Percentiles rank a stretch among this genome's conserved stretches.
phyloP scores from a whole-genome alignment of 2,888 invertebrate genomes.

The Limnephilus marmoratus region DNA sequence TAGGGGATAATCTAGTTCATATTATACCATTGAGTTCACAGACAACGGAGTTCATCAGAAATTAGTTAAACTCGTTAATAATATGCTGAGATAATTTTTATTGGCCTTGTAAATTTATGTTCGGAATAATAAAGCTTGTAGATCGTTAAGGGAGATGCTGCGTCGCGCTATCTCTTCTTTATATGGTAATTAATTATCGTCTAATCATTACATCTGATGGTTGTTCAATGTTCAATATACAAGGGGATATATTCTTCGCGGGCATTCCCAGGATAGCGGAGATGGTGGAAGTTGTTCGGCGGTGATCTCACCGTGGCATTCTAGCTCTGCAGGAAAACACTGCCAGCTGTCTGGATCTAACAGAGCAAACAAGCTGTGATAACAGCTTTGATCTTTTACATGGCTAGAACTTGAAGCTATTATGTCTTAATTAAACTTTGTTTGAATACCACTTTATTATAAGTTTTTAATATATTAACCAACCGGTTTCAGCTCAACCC shows the following conservation, averaged over 20 bases:
- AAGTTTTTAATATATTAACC: no score
- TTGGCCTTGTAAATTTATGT: constrained; percentile 44
- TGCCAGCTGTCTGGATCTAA: neutral
- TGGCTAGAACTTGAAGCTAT: neutral
- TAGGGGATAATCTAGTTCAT: neutral
- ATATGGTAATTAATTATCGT: constrained; percentile 48
- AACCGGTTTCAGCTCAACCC: no score
- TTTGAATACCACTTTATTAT: no score
- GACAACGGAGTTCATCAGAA: constrained; percentile 21
- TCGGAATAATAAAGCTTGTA: constrained; percentile 35
- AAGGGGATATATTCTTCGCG: constrained; percentile 23
- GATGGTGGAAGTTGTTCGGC: neutral
- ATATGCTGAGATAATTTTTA: constrained; percentile 52
- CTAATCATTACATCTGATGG: constrained; percentile 45
- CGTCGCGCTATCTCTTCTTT: constrained; percentile 40
- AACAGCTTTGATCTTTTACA: neutral
- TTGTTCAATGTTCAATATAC: constrained; percentile 23
- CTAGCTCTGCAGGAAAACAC: neutral
- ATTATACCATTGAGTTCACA: neutral
- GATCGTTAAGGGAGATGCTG: constrained; percentile 32
- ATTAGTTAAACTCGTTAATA: constrained; percentile 51
- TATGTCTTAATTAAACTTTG: neutral
- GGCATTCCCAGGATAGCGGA: neutral
- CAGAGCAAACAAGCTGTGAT: neutral
- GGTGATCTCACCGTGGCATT: constrained; percentile 2